phyloP scores from a whole-genome alignment of 2,888 invertebrate species.

The Agonopterix heracliana region DNA sequence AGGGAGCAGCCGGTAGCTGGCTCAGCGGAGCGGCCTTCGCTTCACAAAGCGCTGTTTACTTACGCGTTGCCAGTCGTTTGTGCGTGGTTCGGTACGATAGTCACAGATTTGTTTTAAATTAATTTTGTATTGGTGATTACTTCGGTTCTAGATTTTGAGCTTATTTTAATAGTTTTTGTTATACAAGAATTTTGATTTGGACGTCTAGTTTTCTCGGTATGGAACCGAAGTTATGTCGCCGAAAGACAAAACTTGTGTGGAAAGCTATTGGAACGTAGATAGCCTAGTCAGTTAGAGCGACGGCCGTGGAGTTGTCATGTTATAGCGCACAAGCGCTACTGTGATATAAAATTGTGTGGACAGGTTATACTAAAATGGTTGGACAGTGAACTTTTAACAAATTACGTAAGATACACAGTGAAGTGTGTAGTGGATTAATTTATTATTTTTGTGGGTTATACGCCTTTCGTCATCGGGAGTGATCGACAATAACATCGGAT shows the following conservation, averaged over 20 bases:
- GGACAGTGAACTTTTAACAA: constrained; percentile 33
- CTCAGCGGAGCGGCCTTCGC: constrained; percentile 54
- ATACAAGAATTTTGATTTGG: not conserved
- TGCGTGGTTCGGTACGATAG: constrained; percentile 90
- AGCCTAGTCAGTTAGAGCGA: constrained; percentile 55
- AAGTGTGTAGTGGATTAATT: constrained; percentile 41
- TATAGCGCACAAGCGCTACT: constrained; percentile 40
- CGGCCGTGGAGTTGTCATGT: constrained; percentile 23
- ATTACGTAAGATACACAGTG: constrained; percentile 27
- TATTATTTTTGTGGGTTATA: constrained; percentile 29
- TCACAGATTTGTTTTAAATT: constrained; percentile 87
- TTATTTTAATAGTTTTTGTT: not conserved
- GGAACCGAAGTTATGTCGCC: not conserved
- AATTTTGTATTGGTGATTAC: not conserved
- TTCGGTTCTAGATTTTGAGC: too few species aligned
- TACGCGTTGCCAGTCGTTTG: constrained; percentile 89
- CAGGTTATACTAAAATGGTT: constrained; percentile 8
- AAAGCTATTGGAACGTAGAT: constrained; percentile 20
- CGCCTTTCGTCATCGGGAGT: constrained; percentile 21
- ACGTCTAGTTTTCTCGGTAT: not conserved
- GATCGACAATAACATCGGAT: constrained; percentile 52
- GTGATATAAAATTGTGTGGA: constrained; percentile 42
- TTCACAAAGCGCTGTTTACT: constrained; percentile 80
- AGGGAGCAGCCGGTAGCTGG: constrained; percentile 41
- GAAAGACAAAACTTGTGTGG: not conserved